These are phyloP conservation scores for Homarus americanus DNA, from an alignment of 1,140 invertebrate genomes.

Conservation along the genomic window DNA sequence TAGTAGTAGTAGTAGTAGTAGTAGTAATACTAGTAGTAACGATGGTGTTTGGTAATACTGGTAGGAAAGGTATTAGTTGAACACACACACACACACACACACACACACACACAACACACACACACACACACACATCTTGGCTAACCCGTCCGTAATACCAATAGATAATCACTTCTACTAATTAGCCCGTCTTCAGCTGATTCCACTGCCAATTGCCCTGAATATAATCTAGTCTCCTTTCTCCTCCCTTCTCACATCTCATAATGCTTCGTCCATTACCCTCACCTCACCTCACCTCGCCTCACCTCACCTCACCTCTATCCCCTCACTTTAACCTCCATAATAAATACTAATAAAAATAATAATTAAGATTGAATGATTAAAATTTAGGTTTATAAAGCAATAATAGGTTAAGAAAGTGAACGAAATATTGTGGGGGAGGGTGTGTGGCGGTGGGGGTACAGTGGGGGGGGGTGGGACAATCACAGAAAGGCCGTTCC, in stretches of 20 bases:
- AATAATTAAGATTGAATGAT: no score
- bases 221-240: slow-evolving; percentile 47
- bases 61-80: neutral
- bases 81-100: no score
- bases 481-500: slow-evolving; percentile 40
- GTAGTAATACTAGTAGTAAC: neutral
- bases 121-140: no score
- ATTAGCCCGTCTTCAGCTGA: slow-evolving; percentile 49
- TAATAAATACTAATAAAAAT: no score
- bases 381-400: no score
- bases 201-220: slow-evolving; percentile 56
- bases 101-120: no score
- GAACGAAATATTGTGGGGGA: no score
- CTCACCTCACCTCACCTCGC: no score
- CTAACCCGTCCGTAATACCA: slow-evolving; percentile 35
- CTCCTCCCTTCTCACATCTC: slow-evolving; percentile 35
- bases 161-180: slow-evolving; percentile 47
- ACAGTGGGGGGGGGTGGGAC: neutral
- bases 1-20: neutral
- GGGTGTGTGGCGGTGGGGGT: neutral
- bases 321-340: no score
- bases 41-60: neutral
- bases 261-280: slow-evolving; percentile 19
- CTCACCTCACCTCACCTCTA: no score
- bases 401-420: no score